Evolutionary conservation across 2,113 vertebrate species (phyloP).

Genomic region (Microcebus ravelobensis): DNA sequence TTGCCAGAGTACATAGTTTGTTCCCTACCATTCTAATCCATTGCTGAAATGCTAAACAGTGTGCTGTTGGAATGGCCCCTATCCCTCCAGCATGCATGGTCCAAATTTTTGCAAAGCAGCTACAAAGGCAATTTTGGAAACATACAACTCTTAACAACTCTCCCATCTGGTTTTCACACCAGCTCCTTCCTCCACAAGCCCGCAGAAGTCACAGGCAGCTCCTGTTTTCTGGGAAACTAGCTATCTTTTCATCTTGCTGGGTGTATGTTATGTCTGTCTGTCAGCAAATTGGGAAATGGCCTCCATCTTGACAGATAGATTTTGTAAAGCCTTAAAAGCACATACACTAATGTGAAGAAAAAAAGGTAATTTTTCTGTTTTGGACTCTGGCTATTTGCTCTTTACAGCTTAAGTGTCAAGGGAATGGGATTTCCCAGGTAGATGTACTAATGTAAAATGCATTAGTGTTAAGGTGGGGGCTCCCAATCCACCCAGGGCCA

Average conservation of each 20-base stretch:
- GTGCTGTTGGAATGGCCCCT: constrained; percentile 44
- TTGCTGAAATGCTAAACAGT: not conserved
- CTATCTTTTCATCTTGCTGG: constrained; percentile 79
- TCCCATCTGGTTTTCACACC: constrained; percentile 76
- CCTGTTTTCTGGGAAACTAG: constrained; percentile 79
- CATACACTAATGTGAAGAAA: constrained; percentile 69
- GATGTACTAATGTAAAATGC: constrained; percentile 82
- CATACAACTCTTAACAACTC: constrained; percentile 57
- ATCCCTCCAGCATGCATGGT: not conserved
- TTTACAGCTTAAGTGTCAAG: constrained; percentile 72
- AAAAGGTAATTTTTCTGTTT: constrained; percentile 67
- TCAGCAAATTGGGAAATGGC: constrained; percentile 81
- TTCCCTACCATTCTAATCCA: not conserved
- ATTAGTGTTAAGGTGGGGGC: constrained; percentile 82
- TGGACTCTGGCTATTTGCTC: constrained; percentile 79
- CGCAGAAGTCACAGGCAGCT: constrained; percentile 71
- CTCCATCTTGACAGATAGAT: constrained; percentile 76
- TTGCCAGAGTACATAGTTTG: constrained; percentile 12
- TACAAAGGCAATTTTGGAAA: constrained; percentile 63
- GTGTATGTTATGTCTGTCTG: constrained; percentile 80
- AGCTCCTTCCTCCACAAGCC: constrained; percentile 74
- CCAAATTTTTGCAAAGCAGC: constrained; percentile 30
- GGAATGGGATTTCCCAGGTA: constrained; percentile 81
- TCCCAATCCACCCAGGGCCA: constrained; percentile 83
- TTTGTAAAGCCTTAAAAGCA: constrained; percentile 78